Evolutionary conservation across 2,888 invertebrate species (phyloP), one percentile per base, ranked within the genome.

Genomic region (Encarsia formosa): DNA sequence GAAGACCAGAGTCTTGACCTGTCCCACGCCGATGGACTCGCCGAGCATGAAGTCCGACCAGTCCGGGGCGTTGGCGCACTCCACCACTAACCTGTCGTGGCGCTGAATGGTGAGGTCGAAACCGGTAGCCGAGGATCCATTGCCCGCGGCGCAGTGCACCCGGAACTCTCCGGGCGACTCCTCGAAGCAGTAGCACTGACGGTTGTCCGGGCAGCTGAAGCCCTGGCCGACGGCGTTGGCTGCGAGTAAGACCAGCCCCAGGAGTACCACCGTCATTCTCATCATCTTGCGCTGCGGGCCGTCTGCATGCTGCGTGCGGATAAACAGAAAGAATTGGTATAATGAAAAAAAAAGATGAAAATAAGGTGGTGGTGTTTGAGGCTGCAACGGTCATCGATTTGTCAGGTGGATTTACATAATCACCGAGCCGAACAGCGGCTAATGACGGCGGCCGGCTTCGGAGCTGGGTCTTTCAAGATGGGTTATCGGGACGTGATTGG

Each of bases 171-270:
- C 31, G 3, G 48, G 29, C 24, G 39, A 19, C 19, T 57, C 57
- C 31, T 49, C 54, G 42, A 46, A 42, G 32, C 57, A 57, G 32
- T 46, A 52, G 32, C 57, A 57, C 26, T 49, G 52, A 3, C 57
- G 51, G 19, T 46, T 49, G 15, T 49, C 46, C 13, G 57, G 57
- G 32, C 57, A 57, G 20, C 29, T 48, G 41, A 57, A 50, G 2
- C 23, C 49, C 31, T 11, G 19, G 15, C 11, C 5, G 2, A 40
- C 20, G 18, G 5, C 15, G 26, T 15, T 9, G 16, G 11, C 3
- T 5, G n/a, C 23, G 16, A 38, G 15, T 13, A 26, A 22, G 13
- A 32, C 8, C 11, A 49, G 51, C 24, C 48, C 39, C 26, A 20
- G 13, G 2, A 16, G 26, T 16, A 13, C 24, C 41, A 37, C 18